Evolutionary conservation across 2,888 invertebrate species (phyloP), one percentile per base, ranked within the genome.

Genomic region (Cheilosia impressa): DNA sequence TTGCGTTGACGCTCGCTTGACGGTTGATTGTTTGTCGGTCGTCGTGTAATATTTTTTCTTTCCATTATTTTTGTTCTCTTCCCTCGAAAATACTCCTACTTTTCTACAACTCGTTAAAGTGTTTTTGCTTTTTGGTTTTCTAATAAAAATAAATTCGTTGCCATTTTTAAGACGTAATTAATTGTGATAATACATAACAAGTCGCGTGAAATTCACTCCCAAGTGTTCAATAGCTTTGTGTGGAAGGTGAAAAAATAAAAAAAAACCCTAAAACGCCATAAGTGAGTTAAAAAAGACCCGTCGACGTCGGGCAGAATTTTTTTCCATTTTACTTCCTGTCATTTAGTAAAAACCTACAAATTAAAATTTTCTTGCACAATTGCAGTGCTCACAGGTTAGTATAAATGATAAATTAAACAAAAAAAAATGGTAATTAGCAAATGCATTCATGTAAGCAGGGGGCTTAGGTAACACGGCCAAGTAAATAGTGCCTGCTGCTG

Each of bases 1-100:
- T 84, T 47, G 73, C 83, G 68, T 62, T 65, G 79, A 79, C 73
- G 83, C 73, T 78, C 53, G 73, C 2, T 57, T 73, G 76, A 79
- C 73, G 83, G 78, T 78, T 69, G 73, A 3, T 63, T 73, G 76
- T 65, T 50, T 27, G 57, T 69, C 73, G 62, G 62, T 71, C 68
- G 62, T 57, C 47, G 55, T 73, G 53, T 68, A 78, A 62, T 58
- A 47, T 77, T 63, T 45, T 76, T 41, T 45, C 66, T 53, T 43
- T 57, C 17, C 55, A 69, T 63, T 45, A 19, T 38, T 76, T 69
- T 58, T 43, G 34, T 55, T 72, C 60, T 65, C 38, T 52, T 80
- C 65, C 41, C 50, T 41, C 55, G 38, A 81, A 72, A 80, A 71
- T 71, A 82, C 45, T 58, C 53, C 57, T 38, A 50, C 13, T 53